Base-by-base conservation (phyloP, 2,888 invertebrate genomes). In the Ectemnius lituratus region DNA sequence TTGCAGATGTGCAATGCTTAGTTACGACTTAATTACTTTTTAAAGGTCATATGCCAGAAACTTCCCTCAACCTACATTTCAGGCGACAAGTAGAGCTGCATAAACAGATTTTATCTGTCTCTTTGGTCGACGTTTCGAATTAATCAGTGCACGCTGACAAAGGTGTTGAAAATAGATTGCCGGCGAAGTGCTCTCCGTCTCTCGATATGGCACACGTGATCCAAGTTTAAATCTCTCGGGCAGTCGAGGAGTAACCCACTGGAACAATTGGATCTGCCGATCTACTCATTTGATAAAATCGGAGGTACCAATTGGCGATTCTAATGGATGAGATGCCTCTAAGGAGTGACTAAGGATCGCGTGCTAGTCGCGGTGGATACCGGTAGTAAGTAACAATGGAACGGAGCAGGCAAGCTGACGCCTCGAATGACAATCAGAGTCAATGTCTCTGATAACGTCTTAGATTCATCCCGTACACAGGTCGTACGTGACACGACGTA, bases 371-470 rank as follows among this genome's bases (percentile, higher is more conserved):
- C 1, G 1, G 13, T 23, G 14, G 14, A 58, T 20, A 6, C 58
- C 14, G 23, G 27, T 27, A 58, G 27, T 27, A 27, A 27, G 13
- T 14, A 23, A 23, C 58, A 58, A 23, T 14, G 58, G 23, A 58
- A 8, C 8, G 5, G 45, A 64, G 56, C 16, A n/a, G 28, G 52
- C 20, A 46, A 11, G 11, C 18, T 57, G 47, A 56, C 64, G 59
- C 59, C 20, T 62, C 63, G 71, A 28, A 62, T 46, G 16, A 64
- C 18, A 67, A 70, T 60, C 63, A 16, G 45, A 75, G 71, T 67
- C 67, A 71, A 71, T 46, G 75, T 8, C 64, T 67, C 20, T 46
- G 67, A 75, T 75, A 65, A 58, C 20, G 67, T 57, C 52, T 73
- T 62, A 20, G 18, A 67, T 64, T 65, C 18, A 56, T 61, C 60